Evolutionary conservation across 2,888 invertebrate genomes (phyloP).

Genomic region (Tetranychus truncatus): DNA sequence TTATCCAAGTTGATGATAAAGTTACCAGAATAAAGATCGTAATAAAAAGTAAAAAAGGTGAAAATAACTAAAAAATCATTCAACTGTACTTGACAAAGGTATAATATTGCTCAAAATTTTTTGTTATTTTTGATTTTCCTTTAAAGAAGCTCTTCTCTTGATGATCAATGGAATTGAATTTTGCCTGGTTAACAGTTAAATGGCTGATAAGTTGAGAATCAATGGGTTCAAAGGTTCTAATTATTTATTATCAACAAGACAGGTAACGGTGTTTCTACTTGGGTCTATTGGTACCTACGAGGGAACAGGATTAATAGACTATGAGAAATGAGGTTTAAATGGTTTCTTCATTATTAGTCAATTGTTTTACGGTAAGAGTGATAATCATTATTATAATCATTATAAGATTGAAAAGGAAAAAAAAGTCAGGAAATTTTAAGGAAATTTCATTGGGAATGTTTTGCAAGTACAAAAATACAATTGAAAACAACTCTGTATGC

Average conservation of each 20-base stretch:
- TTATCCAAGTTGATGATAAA: not conserved
- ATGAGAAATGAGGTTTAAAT: not conserved
- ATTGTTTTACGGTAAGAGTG: not conserved
- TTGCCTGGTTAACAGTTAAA: not conserved
- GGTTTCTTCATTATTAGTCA: not conserved
- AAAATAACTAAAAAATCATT: not conserved
- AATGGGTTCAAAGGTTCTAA: not conserved
- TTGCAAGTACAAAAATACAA: not conserved
- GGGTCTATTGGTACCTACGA: not conserved
- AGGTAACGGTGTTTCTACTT: not conserved
- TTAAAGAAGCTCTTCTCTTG: no score
- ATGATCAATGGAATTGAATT: no score
- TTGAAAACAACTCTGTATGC: not conserved
- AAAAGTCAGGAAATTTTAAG: not conserved
- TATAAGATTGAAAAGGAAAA: not conserved
- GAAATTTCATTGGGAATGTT: not conserved
- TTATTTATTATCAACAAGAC: not conserved
- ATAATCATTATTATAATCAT: not conserved
- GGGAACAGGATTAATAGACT: not conserved
- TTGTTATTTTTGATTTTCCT: no score
- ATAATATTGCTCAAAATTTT: not conserved
- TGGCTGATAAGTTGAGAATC: not conserved
- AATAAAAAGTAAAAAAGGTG: not conserved
- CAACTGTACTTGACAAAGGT: not conserved
- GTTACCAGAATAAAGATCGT: no score